Conservation (phyloP, 2,888 invertebrate species). For the Arctia plantaginis region DNA sequence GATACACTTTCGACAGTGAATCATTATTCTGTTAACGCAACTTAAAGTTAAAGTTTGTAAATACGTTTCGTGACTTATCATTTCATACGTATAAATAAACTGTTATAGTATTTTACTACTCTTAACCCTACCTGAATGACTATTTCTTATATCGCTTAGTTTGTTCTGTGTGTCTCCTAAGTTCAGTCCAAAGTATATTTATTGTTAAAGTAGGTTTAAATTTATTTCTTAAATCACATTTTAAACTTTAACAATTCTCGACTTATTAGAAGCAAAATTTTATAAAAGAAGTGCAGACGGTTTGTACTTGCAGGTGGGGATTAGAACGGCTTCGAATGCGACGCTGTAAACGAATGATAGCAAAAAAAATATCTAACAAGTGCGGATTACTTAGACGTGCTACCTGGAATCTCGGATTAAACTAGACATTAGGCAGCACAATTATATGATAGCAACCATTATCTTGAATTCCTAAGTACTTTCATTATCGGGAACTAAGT, state of each 20-base stretch:
- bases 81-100: background rate
- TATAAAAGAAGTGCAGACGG: slow-evolving; percentile 55
- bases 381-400: slow-evolving; percentile 75
- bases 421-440: slow-evolving; percentile 74
- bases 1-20: slow-evolving; percentile 1
- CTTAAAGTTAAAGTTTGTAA: no score
- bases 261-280: slow-evolving; percentile 67
- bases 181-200: slow-evolving; percentile 22
- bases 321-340: slow-evolving; percentile 66
- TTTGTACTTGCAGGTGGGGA: slow-evolving; percentile 62
- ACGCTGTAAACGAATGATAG: slow-evolving; percentile 71
- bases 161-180: slow-evolving; percentile 20
- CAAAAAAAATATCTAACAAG: slow-evolving; percentile 75
- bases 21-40: background rate
- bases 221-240: slow-evolving; percentile 58
- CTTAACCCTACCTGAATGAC: rapidly evolving
- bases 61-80: no score
- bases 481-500: no score
- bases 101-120: background rate
- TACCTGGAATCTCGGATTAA: slow-evolving; percentile 75
- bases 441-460: slow-evolving; percentile 50
- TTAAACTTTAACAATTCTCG: slow-evolving; percentile 59
- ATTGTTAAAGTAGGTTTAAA: slow-evolving; percentile 54
- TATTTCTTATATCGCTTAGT: slow-evolving; percentile 16
- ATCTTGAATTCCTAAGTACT: background rate